Evolutionary conservation across 2,888 invertebrate genomes (phyloP), one percentile per base, ranked within the genome.

Genomic region (Stomorhina lunata): DNA sequence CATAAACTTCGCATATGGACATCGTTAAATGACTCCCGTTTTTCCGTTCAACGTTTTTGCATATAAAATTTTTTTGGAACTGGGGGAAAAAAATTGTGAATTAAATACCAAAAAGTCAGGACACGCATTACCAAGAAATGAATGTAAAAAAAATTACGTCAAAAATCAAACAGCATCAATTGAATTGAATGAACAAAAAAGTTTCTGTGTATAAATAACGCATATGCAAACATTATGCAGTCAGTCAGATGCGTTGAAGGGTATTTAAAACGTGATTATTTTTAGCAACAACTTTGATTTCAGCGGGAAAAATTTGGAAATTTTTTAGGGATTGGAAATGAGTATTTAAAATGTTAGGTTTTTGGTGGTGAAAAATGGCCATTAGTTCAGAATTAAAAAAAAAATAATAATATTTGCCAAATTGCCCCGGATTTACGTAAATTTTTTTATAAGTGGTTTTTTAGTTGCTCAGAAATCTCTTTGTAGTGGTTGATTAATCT

Each of bases 241-340:
- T 37, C 32, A 73, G 43, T 37, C 34, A 72, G 69, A 73, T 57
- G 65, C 20, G 59, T 32, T 55, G 55, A 59, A 15, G 20, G 71
- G 66, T 55, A 48, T 72, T 79, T 61, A 66, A 82, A 76, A 82
- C 82, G 82, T 82, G 79, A 82, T 79, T 82, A 53, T 50, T 75
- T 55, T 82, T 65, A 12, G 50, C 45, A 82, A 82, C 71, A 79
- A 50, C 22, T 37, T n/a, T n/a, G n/a, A n/a, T n/a, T n/a, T 29
- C 29, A 45, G 22, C 7, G 29, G 43, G 7, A 12, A 27, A 7
- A 27, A n/a, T n/a, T n/a, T n/a, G n/a, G n/a, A n/a, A n/a, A n/a
- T n/a, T n/a, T n/a, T n/a, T n/a, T n/a, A n/a, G n/a, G n/a, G n/a
- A n/a, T n/a, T n/a, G n/a, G n/a, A n/a, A n/a, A n/a, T n/a, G n/a